Conservation (phyloP, 2,888 invertebrate species). For the Linnaemya vulpina region DNA sequence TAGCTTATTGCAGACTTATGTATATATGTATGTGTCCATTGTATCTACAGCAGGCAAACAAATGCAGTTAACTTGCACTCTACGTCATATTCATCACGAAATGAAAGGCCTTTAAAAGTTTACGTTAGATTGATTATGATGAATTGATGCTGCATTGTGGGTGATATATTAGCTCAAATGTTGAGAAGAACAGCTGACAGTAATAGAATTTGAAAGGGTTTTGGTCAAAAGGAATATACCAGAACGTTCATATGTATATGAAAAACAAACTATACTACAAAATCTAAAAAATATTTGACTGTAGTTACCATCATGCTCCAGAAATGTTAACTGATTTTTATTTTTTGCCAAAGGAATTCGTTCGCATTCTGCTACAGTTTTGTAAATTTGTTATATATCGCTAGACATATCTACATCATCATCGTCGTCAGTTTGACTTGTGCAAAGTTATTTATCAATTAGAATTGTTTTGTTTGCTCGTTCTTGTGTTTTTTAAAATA, state of each 20-base stretch:
- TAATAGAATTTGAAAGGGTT: conserved; percentile 69
- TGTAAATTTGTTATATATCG: conserved; percentile 21
- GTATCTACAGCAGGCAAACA: background rate
- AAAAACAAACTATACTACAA: background rate
- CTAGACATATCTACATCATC: conserved; percentile 17
- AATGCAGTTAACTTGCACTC: conserved; percentile 20
- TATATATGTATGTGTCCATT: background rate
- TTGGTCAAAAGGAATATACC: background rate
- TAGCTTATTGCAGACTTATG: background rate
- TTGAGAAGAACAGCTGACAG: conserved; percentile 61
- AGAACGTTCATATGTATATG: conserved; percentile 13
- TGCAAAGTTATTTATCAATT: conserved; percentile 67
- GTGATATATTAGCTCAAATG: conserved; percentile 20
- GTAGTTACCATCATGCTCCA: background rate
- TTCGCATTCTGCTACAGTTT: conserved; percentile 33
- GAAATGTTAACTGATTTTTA: conserved; percentile 6
- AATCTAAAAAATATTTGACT: conserved; percentile 5
- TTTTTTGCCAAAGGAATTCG: background rate
- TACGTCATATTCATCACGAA: conserved; percentile 13
- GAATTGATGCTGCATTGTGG: conserved; percentile 55
- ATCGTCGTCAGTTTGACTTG: conserved; percentile 40
- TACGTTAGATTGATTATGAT: conserved; percentile 67
- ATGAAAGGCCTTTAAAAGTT: conserved; percentile 56
- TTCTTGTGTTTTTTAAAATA: conserved; percentile 1
- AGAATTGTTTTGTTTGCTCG: conserved; percentile 40